Percentiles rank a stretch among this genome's conserved stretches.
Conservation (phyloP, 1,140 invertebrate species). For the Planococcus citri region DNA sequence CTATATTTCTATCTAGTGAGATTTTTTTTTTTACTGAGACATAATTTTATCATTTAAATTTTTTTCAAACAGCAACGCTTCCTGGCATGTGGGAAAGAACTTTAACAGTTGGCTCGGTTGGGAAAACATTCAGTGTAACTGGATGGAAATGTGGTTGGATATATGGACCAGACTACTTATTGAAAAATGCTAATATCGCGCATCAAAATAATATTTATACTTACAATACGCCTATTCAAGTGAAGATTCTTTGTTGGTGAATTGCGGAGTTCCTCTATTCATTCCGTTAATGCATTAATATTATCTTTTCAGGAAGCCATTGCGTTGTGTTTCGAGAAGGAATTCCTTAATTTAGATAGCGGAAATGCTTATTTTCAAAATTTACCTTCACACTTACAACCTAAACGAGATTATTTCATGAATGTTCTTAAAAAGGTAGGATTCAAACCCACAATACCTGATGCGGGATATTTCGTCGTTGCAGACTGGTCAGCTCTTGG, state of each 20-base stretch:
- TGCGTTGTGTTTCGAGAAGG: conserved; percentile 76
- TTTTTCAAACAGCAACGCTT: conserved; percentile 56
- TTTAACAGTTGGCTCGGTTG: conserved; percentile 92
- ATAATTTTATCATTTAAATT: no score
- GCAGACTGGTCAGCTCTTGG: conserved; percentile 77
- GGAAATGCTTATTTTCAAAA: conserved; percentile 78
- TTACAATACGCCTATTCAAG: conserved; percentile 37
- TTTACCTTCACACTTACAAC: conserved; percentile 58
- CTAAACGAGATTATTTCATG: conserved; percentile 76
- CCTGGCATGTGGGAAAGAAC: conserved; percentile 97
- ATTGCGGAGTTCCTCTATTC: conserved; percentile 38
- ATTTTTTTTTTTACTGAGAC: neutral
- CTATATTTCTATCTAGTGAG: neutral
- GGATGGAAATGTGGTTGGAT: conserved; percentile 98
- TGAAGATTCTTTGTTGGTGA: conserved; percentile 69
- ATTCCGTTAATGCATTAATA: neutral
- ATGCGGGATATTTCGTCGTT: conserved; percentile 94
- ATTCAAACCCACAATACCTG: conserved; percentile 82
- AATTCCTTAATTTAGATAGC: conserved; percentile 53
- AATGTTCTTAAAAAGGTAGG: conserved; percentile 64
- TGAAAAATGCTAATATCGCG: conserved; percentile 68
- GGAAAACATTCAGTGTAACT: conserved; percentile 95
- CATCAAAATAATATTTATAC: conserved; percentile 94
- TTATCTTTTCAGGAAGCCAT: conserved; percentile 66
- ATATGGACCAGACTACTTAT: conserved; percentile 68